These are phyloP conservation scores for Sminthopsis crassicaudata DNA, from an alignment of 2,113 vertebrate genomes.

Conservation along the genomic window DNA sequence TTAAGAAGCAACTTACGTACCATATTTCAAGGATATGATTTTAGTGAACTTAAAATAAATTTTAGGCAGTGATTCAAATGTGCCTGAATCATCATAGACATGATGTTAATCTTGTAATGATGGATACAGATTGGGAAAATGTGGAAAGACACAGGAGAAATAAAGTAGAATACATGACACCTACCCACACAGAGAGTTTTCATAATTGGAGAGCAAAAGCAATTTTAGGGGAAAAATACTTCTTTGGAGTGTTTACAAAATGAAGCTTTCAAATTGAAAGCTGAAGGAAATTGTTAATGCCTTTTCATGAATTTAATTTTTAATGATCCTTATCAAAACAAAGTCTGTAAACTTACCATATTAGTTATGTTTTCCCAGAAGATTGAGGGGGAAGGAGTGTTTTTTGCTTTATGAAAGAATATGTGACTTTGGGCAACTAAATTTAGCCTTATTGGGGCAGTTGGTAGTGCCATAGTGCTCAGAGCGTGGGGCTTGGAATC, in stretches of 20 bases:
- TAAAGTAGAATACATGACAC: slow-evolving; percentile 52
- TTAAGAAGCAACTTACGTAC: slow-evolving; percentile 67
- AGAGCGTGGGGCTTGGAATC: neutral
- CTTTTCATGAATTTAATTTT: slow-evolving; percentile 56
- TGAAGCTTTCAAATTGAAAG: slow-evolving; percentile 20
- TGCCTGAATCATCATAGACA: slow-evolving; percentile 66
- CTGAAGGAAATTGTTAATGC: slow-evolving; percentile 24
- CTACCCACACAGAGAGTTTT: slow-evolving; percentile 54
- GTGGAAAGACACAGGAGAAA: slow-evolving; percentile 55
- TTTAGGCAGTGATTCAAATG: slow-evolving; percentile 73
- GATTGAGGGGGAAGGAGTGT: neutral
- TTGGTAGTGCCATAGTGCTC: neutral
- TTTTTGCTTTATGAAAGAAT: neutral
- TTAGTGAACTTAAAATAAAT: slow-evolving; percentile 74
- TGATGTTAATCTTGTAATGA: slow-evolving; percentile 75
- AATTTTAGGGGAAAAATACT: neutral
- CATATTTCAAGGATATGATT: slow-evolving; percentile 69
- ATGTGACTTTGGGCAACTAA: neutral
- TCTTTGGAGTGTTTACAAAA: slow-evolving; percentile 55
- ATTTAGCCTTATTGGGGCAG: neutral
- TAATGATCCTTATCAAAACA: slow-evolving; percentile 48
- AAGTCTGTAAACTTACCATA: slow-evolving; percentile 40
- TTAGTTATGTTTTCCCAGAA: slow-evolving; percentile 50
- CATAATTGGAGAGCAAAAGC: slow-evolving; percentile 22
- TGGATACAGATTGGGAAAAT: slow-evolving; percentile 69